Evolutionary conservation across 2,888 invertebrate species (phyloP).

Genomic region (Melolontha melolontha): DNA sequence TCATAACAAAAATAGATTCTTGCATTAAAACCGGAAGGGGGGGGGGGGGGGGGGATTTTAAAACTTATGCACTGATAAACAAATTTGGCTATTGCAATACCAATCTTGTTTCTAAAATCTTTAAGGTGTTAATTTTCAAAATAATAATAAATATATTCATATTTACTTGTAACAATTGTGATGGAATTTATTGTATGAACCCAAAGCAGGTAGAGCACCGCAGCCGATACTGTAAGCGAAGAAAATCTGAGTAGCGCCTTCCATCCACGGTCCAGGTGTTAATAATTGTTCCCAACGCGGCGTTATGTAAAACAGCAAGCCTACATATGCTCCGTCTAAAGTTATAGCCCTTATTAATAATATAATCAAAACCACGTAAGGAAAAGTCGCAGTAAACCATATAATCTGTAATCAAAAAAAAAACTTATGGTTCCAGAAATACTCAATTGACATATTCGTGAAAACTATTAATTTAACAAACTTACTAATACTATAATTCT

Average conservation of each 20-base stretch:
- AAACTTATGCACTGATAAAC: too few species aligned
- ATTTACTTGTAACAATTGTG: slow-evolving; percentile 79
- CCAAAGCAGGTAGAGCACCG: slow-evolving; percentile 79
- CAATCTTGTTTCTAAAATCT: too few species aligned
- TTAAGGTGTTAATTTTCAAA: too few species aligned
- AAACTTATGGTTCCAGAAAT: not conserved
- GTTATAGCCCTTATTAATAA: slow-evolving; percentile 76
- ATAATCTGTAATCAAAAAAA: slow-evolving; percentile 68
- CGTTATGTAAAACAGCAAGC: slow-evolving; percentile 76
- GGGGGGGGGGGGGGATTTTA: too few species aligned
- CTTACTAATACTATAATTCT: too few species aligned
- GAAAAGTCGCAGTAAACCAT: slow-evolving; percentile 83
- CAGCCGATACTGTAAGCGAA: slow-evolving; percentile 84
- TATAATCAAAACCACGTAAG: slow-evolving; percentile 77
- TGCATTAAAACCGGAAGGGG: too few species aligned
- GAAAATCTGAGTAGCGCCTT: slow-evolving; percentile 83
- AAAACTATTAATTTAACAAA: too few species aligned
- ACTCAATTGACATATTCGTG: too few species aligned
- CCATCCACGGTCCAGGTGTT: slow-evolving; percentile 75
- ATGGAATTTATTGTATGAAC: slow-evolving; percentile 82
- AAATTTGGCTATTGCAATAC: too few species aligned
- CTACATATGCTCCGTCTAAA: slow-evolving; percentile 74
- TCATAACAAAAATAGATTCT: too few species aligned
- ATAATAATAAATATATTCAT: slow-evolving; percentile 41
- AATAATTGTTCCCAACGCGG: slow-evolving; percentile 71